Evolutionary conservation across 2,888 invertebrate genomes (phyloP).

Genomic region (Diaperis boleti): DNA sequence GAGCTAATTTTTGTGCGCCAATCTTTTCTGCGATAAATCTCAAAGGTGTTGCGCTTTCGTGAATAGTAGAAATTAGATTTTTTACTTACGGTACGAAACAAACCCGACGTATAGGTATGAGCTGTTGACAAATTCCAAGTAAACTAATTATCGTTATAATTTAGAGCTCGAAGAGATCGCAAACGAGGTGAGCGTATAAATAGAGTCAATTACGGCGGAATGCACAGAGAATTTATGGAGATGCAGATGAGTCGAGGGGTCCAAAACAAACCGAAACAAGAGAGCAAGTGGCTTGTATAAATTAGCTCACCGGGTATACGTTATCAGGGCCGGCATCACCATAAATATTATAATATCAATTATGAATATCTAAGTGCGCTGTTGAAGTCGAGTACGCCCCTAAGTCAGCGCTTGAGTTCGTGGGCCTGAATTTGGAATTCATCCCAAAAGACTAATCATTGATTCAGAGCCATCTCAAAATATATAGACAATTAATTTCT

Average conservation of each 20-base stretch:
- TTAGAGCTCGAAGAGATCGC: slow-evolving; percentile 41
- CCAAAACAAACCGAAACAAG: slow-evolving; percentile 42
- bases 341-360: slow-evolving; percentile 64
- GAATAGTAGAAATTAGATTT: slow-evolving; percentile 37
- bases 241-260: slow-evolving; percentile 37
- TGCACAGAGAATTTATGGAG: slow-evolving; percentile 51
- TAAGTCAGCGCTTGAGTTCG: slow-evolving; percentile 54
- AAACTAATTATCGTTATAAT: slow-evolving; percentile 52
- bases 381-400: slow-evolving; percentile 58
- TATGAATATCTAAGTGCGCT: slow-evolving; percentile 63
- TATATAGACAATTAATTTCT: slow-evolving; percentile 32
- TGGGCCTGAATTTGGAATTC: slow-evolving; percentile 35
- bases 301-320: slow-evolving; percentile 51
- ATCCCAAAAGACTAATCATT: slow-evolving; percentile 32
- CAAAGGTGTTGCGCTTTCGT: slow-evolving; percentile 21
- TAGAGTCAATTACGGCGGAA: slow-evolving; percentile 54
- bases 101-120: slow-evolving; percentile 36
- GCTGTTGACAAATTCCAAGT: slow-evolving; percentile 48
- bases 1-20: slow-evolving; percentile 32
- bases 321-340: slow-evolving; percentile 56
- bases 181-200: slow-evolving; percentile 51
- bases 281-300: slow-evolving; percentile 44
- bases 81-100: slow-evolving; percentile 32
- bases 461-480: slow-evolving; percentile 32
- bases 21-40: slow-evolving; percentile 28